phyloP scores from a whole-genome alignment of 2,113 vertebrate genomes.

The Urocolius indicus region DNA sequence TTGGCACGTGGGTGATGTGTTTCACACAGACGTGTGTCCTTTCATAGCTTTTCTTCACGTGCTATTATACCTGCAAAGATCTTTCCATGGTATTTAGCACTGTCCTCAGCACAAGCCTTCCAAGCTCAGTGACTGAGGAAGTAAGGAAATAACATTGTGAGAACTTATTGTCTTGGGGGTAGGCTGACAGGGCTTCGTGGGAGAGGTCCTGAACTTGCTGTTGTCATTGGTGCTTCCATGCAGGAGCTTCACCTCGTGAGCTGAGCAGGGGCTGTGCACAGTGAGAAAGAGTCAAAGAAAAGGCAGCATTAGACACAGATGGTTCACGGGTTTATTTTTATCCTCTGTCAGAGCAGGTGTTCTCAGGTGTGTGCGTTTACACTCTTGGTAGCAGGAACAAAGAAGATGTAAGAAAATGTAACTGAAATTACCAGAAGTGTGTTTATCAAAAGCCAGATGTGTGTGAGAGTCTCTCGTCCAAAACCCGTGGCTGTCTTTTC shows the following conservation, averaged over 20 bases:
- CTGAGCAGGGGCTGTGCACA: fast-evolving
- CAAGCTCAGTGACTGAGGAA: neutral
- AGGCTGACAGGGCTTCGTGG: neutral
- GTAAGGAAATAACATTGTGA: fast-evolving
- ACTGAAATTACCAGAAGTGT: too few species aligned
- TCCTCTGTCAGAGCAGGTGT: neutral
- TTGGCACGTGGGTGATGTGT: fast-evolving
- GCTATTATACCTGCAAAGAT: neutral
- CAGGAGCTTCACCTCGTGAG: neutral
- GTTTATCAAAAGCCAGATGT: neutral
- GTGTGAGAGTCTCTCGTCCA: fast-evolving
- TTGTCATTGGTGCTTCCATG: neutral
- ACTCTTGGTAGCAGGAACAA: neutral
- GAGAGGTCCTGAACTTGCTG: fast-evolving
- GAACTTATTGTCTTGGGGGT: fast-evolving
- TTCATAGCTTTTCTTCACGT: fast-evolving
- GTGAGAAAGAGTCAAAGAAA: neutral
- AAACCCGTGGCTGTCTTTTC: too few species aligned
- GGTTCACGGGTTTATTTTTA: neutral
- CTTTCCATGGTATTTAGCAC: neutral
- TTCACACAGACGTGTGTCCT: fast-evolving
- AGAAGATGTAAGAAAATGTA: too few species aligned
- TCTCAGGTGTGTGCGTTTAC: neutral
- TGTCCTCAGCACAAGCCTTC: neutral
- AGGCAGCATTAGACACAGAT: too few species aligned